Percentiles rank a stretch among this genome's conserved stretches.
These are phyloP conservation scores for Cettia cetti DNA, from an alignment of 2,113 vertebrate genomes.

Conservation along the genomic window DNA sequence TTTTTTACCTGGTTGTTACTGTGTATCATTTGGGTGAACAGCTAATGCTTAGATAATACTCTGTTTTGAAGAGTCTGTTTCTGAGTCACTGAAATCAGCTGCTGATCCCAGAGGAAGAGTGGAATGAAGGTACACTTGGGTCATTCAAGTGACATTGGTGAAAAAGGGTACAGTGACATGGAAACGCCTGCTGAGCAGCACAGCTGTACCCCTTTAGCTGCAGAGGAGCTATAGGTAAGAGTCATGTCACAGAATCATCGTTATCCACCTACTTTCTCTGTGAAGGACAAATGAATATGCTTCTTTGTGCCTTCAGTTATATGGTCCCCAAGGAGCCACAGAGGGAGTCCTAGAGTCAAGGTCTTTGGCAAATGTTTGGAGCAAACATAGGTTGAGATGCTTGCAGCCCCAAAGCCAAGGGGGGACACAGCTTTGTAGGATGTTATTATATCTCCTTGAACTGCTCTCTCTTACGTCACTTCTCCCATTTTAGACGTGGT, in stretches of 20 bases:
- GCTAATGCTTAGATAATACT: not conserved
- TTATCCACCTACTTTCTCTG: not conserved
- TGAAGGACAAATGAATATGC: not conserved
- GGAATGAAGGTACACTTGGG: not conserved
- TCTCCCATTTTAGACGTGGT: not conserved
- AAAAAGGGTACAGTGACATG: not conserved
- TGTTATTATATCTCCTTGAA: not conserved
- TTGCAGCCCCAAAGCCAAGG: not conserved
- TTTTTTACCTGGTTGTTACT: not conserved
- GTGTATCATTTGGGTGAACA: not conserved
- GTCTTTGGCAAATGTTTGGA: not conserved
- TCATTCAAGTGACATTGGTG: not conserved
- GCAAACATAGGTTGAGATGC: not conserved
- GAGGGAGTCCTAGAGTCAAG: not conserved
- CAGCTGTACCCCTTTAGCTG: not conserved
- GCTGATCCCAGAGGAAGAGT: not conserved
- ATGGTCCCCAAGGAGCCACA: not conserved
- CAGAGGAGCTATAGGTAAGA: not conserved
- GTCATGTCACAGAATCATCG: not conserved
- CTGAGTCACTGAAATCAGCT: conserved; percentile 8
- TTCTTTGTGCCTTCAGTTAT: not conserved
- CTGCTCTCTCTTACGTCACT: not conserved
- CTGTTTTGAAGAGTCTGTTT: conserved; percentile 15
- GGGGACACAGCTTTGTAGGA: not conserved
- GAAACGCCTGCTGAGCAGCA: not conserved